Conservation (phyloP, 2,888 invertebrate species). For the Xylota sylvarum region DNA sequence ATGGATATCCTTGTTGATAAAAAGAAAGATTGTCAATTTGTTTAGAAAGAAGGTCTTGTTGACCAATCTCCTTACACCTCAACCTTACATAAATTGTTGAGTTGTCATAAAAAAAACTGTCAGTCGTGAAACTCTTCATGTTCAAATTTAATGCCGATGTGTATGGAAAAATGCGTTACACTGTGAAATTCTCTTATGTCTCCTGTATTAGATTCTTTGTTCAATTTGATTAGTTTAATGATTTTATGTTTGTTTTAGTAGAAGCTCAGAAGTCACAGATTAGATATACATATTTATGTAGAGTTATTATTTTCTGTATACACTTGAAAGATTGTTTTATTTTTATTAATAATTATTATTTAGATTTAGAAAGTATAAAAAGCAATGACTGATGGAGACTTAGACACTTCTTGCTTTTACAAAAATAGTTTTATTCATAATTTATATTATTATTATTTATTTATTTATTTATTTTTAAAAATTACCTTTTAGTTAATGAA, state of each 20-base stretch:
- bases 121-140: neutral
- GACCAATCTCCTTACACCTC: too few species aligned
- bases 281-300: conserved; percentile 8
- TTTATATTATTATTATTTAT: too few species aligned
- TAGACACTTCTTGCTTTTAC: conserved; percentile 51
- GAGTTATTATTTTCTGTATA: conserved; percentile 19
- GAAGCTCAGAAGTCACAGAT: conserved; percentile 63
- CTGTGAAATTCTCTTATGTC: neutral
- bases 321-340: conserved; percentile 3
- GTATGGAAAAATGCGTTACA: neutral
- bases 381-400: conserved; percentile 64
- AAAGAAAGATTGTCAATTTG: too few species aligned
- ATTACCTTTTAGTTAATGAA: conserved; percentile 33
- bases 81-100: too few species aligned
- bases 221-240: conserved; percentile 29
- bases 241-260: neutral
- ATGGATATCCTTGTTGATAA: too few species aligned
- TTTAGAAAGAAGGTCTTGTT: too few species aligned
- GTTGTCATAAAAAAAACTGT: neutral
- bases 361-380: conserved; percentile 59
- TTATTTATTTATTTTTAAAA: conserved; percentile 21
- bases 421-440: conserved; percentile 62
- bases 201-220: neutral
- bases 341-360: too few species aligned
- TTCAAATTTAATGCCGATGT: neutral